Percentiles rank a stretch among this genome's conserved stretches.
These are phyloP conservation scores for Drosophila kuntzei DNA, from an alignment of 2,888 invertebrate species.

Conservation along the genomic window DNA sequence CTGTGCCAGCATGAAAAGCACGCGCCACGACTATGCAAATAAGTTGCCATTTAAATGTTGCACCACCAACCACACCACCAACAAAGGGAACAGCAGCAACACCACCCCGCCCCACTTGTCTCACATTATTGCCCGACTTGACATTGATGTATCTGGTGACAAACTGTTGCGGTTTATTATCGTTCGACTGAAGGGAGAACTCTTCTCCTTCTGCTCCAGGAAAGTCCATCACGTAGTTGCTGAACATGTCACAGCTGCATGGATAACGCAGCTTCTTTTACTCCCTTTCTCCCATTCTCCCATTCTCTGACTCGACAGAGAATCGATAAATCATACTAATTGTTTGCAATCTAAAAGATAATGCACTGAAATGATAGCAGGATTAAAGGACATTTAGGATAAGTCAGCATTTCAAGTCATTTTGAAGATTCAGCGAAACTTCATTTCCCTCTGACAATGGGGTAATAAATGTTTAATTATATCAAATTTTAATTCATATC, in stretches of 20 bases:
- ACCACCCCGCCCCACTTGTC: slow-evolving; percentile 29
- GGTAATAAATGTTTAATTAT: background rate
- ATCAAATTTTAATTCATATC: slow-evolving; percentile 24
- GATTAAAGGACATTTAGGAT: slow-evolving; percentile 10
- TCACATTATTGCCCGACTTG: slow-evolving; percentile 68
- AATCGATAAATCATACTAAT: slow-evolving; percentile 78
- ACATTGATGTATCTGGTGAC: slow-evolving; percentile 82
- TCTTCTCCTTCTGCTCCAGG: background rate
- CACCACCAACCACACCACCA: slow-evolving; percentile 6
- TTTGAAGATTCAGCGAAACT: background rate
- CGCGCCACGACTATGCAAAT: slow-evolving; percentile 59
- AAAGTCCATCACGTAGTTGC: slow-evolving; percentile 61
- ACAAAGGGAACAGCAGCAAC: background rate
- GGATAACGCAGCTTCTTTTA: slow-evolving; percentile 33
- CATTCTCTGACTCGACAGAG: slow-evolving; percentile 18
- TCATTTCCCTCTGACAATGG: background rate
- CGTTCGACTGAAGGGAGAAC: slow-evolving; percentile 24
- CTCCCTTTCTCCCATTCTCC: background rate
- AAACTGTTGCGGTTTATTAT: slow-evolving; percentile 82
- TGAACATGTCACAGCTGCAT: slow-evolving; percentile 68
- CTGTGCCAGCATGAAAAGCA: slow-evolving; percentile 43
- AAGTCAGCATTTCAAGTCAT: slow-evolving; percentile 1
- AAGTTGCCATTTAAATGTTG: slow-evolving; percentile 61
- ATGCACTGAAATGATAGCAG: slow-evolving; percentile 30
- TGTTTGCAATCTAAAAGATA: slow-evolving; percentile 54